Evolutionary conservation across 1,140 invertebrate species (phyloP).

Genomic region (Bombus sibiricus): DNA sequence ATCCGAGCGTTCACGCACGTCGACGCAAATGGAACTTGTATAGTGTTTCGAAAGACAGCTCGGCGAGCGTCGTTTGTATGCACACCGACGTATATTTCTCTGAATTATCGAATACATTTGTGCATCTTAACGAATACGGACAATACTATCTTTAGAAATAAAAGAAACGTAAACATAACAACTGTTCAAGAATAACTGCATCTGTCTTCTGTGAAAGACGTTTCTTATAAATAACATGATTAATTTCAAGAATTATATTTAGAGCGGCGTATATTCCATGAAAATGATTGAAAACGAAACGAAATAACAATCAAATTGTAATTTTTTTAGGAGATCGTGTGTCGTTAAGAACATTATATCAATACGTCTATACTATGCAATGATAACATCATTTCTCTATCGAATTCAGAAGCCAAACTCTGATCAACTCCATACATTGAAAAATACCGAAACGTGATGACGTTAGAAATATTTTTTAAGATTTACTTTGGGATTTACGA

Average conservation of each 20-base stretch:
- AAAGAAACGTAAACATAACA: constrained; percentile 8
- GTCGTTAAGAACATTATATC: too few relatives aligned
- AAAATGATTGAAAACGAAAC: not conserved
- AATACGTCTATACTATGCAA: not conserved
- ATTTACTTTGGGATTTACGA: too few relatives aligned
- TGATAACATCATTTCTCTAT: not conserved
- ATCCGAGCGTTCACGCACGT: not conserved
- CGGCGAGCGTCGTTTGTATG: constrained; percentile 28
- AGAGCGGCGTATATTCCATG: too few relatives aligned
- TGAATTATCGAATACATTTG: constrained; percentile 17
- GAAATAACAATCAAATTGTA: not conserved
- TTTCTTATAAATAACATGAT: not conserved
- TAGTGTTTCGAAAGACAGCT: constrained; percentile 12
- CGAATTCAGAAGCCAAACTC: not conserved
- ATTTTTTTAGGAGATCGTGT: not conserved
- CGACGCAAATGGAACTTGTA: constrained; percentile 19
- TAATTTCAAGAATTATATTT: not conserved
- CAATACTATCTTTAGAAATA: not conserved
- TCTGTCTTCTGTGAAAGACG: not conserved
- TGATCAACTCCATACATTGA: too few relatives aligned
- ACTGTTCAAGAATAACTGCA: not conserved
- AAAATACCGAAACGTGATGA: too few relatives aligned
- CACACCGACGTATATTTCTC: constrained; percentile 18
- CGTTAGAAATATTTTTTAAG: too few relatives aligned
- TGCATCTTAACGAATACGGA: constrained; percentile 18